These are phyloP conservation scores for Himalopsyche kuldschensis DNA, from an alignment of 2,888 invertebrate species.

Conservation along the genomic window DNA sequence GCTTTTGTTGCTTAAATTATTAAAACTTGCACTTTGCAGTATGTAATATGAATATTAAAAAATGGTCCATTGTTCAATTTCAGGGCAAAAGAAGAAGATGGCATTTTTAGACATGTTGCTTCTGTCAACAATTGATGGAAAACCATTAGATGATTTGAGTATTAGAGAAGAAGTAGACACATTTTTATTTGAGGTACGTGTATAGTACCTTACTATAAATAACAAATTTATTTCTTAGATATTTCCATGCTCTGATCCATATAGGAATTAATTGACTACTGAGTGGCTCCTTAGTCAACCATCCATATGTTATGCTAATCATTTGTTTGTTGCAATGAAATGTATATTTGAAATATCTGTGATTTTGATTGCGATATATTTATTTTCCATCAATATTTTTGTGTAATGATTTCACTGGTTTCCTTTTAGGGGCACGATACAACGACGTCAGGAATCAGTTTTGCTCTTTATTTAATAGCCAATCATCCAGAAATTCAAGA, in stretches of 20 bases:
- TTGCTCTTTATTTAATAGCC: conserved; percentile 55
- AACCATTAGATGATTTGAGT: conserved; percentile 60
- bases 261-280: no score
- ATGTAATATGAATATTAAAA: not conserved
- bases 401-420: no score
- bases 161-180: conserved; percentile 73
- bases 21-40: no score
- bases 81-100: conserved; percentile 62
- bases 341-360: not conserved
- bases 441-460: conserved; percentile 56
- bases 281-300: no score
- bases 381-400: no score
- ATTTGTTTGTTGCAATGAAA: no score
- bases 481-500: conserved; percentile 52
- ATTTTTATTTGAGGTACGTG: conserved; percentile 65
- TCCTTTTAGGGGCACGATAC: conserved; percentile 54
- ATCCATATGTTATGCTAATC: no score
- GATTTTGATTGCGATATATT: not conserved
- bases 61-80: conserved; percentile 23
- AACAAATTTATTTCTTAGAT: no score
- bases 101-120: conserved; percentile 71
- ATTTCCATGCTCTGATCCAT: no score
- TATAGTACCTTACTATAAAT: no score
- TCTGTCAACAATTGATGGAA: conserved; percentile 62
- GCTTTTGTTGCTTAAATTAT: no score